phyloP scores from a whole-genome alignment of 2,797 vertebrate genomes.

The Mionectes olivaceus region DNA sequence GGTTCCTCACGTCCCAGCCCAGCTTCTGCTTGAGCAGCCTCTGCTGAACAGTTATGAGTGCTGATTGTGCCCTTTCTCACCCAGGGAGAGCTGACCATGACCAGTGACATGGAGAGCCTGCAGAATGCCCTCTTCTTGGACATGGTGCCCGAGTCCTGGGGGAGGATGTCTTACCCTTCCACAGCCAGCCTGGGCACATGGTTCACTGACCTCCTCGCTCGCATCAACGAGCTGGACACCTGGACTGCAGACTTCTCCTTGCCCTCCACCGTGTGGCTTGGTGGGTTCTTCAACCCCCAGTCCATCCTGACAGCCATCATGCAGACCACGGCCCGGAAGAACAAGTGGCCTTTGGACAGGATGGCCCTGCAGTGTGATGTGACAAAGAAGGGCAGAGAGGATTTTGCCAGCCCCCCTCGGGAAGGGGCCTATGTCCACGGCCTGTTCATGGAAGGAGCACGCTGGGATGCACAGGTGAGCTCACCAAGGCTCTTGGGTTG shows the following conservation, averaged over 20 bases:
- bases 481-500: neutral
- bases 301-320: conserved; percentile 95
- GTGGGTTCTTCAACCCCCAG: conserved; percentile 95
- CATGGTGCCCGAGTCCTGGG: conserved; percentile 88
- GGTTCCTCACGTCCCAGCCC: neutral
- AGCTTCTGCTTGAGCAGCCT: neutral
- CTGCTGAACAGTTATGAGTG: neutral
- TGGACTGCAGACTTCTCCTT: conserved; percentile 90
- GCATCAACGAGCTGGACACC: conserved; percentile 90
- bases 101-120: conserved; percentile 90
- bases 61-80: neutral
- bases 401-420: conserved; percentile 86
- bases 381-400: conserved; percentile 91
- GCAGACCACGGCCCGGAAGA: conserved; percentile 88
- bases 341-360: conserved; percentile 92
- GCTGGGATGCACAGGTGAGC: conserved; percentile 89
- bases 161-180: conserved; percentile 89
- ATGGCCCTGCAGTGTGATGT: conserved; percentile 93
- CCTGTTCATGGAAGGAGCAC: conserved; percentile 93
- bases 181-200: conserved; percentile 86
- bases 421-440: conserved; percentile 92
- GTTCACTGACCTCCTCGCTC: conserved; percentile 89
- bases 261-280: conserved; percentile 89
- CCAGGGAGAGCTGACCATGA: conserved; percentile 95
- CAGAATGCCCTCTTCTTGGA: conserved; percentile 89